phyloP scores from a whole-genome alignment of 2,797 vertebrate genomes.

The Megalops cyprinoides region DNA sequence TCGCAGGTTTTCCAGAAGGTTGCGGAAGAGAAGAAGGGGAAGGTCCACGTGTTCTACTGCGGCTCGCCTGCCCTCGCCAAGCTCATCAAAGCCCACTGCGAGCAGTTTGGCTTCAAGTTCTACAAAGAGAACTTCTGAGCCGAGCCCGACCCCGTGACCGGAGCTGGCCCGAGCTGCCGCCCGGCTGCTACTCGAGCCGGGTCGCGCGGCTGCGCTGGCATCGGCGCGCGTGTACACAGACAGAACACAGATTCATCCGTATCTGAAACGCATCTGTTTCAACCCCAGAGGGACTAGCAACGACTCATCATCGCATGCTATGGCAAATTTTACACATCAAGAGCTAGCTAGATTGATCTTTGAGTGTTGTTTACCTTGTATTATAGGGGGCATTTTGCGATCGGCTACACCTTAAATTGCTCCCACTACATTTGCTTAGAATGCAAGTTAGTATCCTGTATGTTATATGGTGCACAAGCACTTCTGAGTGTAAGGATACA shows the following conservation, averaged over 20 bases:
- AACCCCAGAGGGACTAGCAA: neutral
- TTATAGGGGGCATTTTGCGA: neutral
- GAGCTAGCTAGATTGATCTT: neutral
- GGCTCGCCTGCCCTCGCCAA: slow-evolving; percentile 79
- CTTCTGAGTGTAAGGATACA: neutral
- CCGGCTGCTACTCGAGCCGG: too few species aligned
- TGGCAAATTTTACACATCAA: neutral
- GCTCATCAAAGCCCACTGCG: slow-evolving; percentile 78
- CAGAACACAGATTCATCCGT: neutral
- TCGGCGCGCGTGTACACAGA: neutral
- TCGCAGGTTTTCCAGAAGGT: slow-evolving; percentile 83
- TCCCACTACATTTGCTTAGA: neutral
- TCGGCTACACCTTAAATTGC: neutral
- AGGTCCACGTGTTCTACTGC: slow-evolving; percentile 87
- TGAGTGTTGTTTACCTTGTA: neutral
- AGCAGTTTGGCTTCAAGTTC: slow-evolving; percentile 79
- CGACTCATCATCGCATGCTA: neutral
- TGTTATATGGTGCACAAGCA: neutral
- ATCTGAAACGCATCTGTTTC: neutral
- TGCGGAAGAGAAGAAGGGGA: slow-evolving; percentile 78
- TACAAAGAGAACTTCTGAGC: slow-evolving; percentile 85
- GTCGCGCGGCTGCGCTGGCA: too few species aligned
- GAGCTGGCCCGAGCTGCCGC: neutral
- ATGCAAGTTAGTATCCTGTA: neutral
- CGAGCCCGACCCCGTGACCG: neutral